Evolutionary conservation across 2,888 invertebrate genomes (phyloP).

Genomic region (Ptilodon capucinus): DNA sequence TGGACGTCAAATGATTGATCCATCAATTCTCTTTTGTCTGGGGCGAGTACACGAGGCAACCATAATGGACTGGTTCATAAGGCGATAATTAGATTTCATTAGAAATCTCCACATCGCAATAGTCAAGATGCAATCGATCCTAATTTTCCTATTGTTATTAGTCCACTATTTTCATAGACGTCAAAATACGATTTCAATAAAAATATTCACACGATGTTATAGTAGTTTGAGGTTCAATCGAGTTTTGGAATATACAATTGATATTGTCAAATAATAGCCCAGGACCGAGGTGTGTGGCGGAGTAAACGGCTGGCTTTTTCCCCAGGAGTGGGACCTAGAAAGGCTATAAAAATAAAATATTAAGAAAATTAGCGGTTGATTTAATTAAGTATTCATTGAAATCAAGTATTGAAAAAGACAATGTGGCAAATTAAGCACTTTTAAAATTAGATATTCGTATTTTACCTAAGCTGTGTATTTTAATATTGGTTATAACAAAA

Average conservation of each 20-base stretch:
- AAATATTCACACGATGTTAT: not conserved
- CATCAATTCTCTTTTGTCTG: not conserved
- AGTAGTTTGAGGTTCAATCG: too few relatives aligned
- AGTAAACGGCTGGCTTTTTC: too few relatives aligned
- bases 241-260: too few relatives aligned
- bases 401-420: slow-evolving; percentile 41
- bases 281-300: too few relatives aligned
- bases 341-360: too few relatives aligned
- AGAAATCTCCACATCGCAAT: not conserved
- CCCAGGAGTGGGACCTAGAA: too few relatives aligned
- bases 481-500: slow-evolving; percentile 11
- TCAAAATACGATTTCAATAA: not conserved
- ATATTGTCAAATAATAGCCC: too few relatives aligned
- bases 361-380: too few relatives aligned
- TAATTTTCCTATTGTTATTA: too few relatives aligned
- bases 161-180: too few relatives aligned
- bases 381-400: slow-evolving; percentile 44
- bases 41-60: not conserved
- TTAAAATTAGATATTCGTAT: slow-evolving; percentile 33
- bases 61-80: slow-evolving; percentile 10
- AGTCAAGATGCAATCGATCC: not conserved
- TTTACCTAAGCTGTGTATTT: slow-evolving; percentile 42
- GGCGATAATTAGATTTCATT: slow-evolving; percentile 14
- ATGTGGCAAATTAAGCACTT: slow-evolving; percentile 49
- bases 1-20: not conserved